Evolutionary conservation across 2,113 vertebrate genomes (phyloP).

Genomic region (Strix aluco): DNA sequence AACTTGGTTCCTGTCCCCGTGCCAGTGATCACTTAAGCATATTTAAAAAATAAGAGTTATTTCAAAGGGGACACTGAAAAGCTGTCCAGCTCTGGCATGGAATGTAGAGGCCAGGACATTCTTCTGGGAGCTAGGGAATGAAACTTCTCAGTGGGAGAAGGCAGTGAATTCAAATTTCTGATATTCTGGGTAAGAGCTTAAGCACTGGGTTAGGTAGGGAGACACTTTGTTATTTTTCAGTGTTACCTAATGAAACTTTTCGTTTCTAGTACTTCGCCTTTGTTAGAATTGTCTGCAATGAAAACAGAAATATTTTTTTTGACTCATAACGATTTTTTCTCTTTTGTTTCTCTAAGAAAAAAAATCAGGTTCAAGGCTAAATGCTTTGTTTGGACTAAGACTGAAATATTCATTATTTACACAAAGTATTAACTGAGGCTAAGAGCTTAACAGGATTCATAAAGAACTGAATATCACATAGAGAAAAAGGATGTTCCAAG

Average conservation of each 20-base stretch:
- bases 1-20: neutral
- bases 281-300: neutral
- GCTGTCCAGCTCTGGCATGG: neutral
- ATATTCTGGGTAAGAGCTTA: neutral
- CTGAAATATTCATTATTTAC: constrained; percentile 10
- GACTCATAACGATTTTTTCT: neutral
- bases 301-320: constrained; percentile 12
- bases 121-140: neutral
- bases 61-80: neutral
- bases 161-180: neutral
- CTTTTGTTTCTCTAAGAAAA: neutral
- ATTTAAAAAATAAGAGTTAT: neutral
- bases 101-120: neutral
- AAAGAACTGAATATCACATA: neutral
- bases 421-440: constrained; percentile 9
- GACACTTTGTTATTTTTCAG: neutral
- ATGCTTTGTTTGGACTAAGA: neutral
- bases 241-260: neutral
- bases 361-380: neutral
- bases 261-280: neutral
- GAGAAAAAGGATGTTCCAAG: neutral
- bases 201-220: neutral
- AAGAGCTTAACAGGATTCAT: neutral
- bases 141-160: neutral
- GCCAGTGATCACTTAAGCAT: neutral